A percentile compares a stretch with the other conserved stretches of the same genome.
Conservation (phyloP, 2,888 invertebrate species). For the Drosophila affinis region DNA sequence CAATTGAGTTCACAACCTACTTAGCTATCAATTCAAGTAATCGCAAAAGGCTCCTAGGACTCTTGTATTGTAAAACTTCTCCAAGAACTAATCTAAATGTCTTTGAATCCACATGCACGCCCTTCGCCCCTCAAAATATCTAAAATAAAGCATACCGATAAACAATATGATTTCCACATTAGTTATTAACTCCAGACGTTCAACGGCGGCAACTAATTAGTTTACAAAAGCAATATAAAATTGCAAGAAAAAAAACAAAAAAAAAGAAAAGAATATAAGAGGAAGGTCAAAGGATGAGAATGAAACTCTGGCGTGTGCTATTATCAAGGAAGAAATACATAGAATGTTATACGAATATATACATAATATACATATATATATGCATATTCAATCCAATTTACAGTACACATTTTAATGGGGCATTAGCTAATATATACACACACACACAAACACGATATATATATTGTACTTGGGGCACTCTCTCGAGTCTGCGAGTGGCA, state of each 20-base stretch:
- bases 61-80: conserved; percentile 26
- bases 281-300: conserved; percentile 29
- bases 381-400: conserved; percentile 64
- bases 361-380: conserved; percentile 41
- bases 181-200: conserved; percentile 46
- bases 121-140: conserved; percentile 15
- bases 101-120: conserved; percentile 27
- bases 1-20: conserved; percentile 24
- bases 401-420: conserved; percentile 65
- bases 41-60: conserved; percentile 44
- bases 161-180: conserved; percentile 36
- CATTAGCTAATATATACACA: conserved; percentile 44
- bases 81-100: conserved; percentile 46
- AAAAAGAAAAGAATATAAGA: conserved; percentile 19
- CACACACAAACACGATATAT: conserved; percentile 37
- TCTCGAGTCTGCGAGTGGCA: conserved; percentile 39
- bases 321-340: conserved; percentile 45
- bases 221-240: conserved; percentile 42
- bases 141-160: conserved; percentile 21
- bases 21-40: conserved; percentile 36
- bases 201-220: conserved; percentile 45
- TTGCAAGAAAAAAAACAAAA: conserved; percentile 37
- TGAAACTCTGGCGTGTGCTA: conserved; percentile 54
- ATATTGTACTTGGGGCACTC: conserved; percentile 40
- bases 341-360: conserved; percentile 47